Evolutionary conservation across 2,888 invertebrate genomes (phyloP), one percentile per base, ranked within the genome.

Genomic region (Heteromurus nitidus): DNA sequence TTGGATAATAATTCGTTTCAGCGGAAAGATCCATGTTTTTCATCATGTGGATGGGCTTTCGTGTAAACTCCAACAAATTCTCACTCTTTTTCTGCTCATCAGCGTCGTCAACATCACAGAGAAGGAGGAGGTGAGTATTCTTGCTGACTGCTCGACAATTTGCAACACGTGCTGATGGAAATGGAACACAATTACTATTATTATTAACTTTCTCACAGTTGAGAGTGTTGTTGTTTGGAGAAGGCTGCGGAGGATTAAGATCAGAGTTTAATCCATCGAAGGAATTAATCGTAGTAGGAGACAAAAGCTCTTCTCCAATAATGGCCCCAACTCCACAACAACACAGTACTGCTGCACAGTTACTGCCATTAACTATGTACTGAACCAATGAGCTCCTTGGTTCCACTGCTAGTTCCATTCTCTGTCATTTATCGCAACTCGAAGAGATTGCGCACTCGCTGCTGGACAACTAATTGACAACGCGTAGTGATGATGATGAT

Each of bases 391-490:
- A 47, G 20, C 64, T 13, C 22, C 26, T 73, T 50, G 18, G 13
- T n/a, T 26, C 24, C 64, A 44, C 18, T 73, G 36, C 65, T 55
- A 74, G 65, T 74, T 74, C 74, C 74, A 74, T 74, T 74, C 74
- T 74, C 74, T 65, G 36, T 74, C 74, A 74, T 74, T 50, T 65
- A 74, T 65, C 65, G 74, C 74, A 74, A 74, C 74, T 74, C 74
- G 53, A n/a, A 53, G 74, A 74, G 74, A 74, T 74, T 65, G 65
- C 74, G 74, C 22, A 13, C 20, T 65, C 26, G 31, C 28, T 64
- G 62, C 7, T 47, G 26, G 62, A 62, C 13, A 47, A 30, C 24
- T n/a, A 47, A 47, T n/a, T 47, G 47, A 47, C 5, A 36, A n/a
- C n/a, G n/a, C n/a, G n/a, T n/a, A n/a, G n/a, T n/a, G n/a, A n/a